These are phyloP conservation scores for Scelioninae gen. 2 DNA, from an alignment of 2,888 invertebrate genomes.

Conservation along the genomic window DNA sequence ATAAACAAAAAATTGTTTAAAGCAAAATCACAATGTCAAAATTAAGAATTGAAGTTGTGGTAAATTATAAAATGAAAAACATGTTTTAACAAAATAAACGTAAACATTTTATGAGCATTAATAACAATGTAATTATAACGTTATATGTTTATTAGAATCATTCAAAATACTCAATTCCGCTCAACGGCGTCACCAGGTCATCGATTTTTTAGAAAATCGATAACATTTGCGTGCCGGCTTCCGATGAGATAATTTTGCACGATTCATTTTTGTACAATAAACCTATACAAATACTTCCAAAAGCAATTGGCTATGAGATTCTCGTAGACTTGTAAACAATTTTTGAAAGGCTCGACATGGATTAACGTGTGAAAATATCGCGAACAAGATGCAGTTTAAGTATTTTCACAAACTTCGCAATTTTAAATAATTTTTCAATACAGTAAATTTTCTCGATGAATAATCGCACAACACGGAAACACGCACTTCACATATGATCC, in stretches of 20 bases:
- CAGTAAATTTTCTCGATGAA: too few relatives aligned
- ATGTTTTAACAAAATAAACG: conserved; percentile 18
- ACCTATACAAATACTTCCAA: conserved; percentile 36
- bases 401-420: too few relatives aligned
- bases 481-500: too few relatives aligned
- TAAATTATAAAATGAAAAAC: conserved; percentile 27
- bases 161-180: conserved; percentile 51
- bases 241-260: conserved; percentile 51
- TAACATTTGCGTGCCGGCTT: conserved; percentile 27
- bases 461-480: too few relatives aligned
- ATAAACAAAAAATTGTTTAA: conserved; percentile 46
- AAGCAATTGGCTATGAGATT: conserved; percentile 37
- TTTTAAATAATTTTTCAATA: too few relatives aligned
- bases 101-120: conserved; percentile 20
- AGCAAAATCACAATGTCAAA: conserved; percentile 29
- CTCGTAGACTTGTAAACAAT: too few relatives aligned
- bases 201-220: conserved; percentile 18
- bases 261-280: conserved; percentile 35
- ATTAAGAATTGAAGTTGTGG: conserved; percentile 24
- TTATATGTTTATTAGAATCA: conserved; percentile 55
- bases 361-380: too few relatives aligned
- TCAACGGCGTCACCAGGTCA: conserved; percentile 11
- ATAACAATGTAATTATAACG: conserved; percentile 37
- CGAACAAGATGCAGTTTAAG: too few relatives aligned
- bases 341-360: too few relatives aligned